Base-by-base conservation (phyloP, 2,888 invertebrate genomes). In the Brachylomia viminalis region DNA sequence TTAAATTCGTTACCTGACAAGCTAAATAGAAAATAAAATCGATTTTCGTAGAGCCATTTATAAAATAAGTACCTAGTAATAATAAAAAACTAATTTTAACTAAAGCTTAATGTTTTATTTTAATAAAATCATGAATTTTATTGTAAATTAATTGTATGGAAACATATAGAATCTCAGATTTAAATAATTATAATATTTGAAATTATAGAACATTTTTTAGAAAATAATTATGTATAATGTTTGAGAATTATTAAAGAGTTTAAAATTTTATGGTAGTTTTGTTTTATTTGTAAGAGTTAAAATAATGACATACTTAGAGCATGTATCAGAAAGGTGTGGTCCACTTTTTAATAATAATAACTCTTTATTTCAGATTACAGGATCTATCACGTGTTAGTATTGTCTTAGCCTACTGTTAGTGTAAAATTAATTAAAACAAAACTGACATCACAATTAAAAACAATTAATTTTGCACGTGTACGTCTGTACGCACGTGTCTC, bases 241-340 rank as follows among this genome's bases (percentile, higher is more conserved):
- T 87, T 87, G 84, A 70, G 23, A 79, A 73, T 77, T 87, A 86
- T 75, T 87, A 87, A 87, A 87, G 66, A 33, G 62, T 79, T 86
- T 77, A 75, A 86, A 77, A 74, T 54, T 59, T 0, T 7, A 23
- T 56, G 13, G 70, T 42, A 11, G 42, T 79, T 83, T 72, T 38
- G 10, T 73, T 72, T 49, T 27, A 54, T 64, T 58, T 52, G 54
- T 47, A 49, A 33, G 30, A 23, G 23, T 3, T 27, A 27, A 49
- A 49, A 17, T 49, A 45, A 45, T 2, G n/a, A n/a, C n/a, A n/a
- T n/a, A n/a, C n/a, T n/a, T n/a, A n/a, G n/a, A n/a, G n/a, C n/a
- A n/a, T n/a, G n/a, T n/a, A n/a, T n/a, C n/a, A n/a, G n/a, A n/a
- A n/a, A n/a, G n/a, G n/a, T n/a, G n/a, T n/a, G n/a, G n/a, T n/a